phyloP scores from a whole-genome alignment of 92 coral and sea anemone species.

The Blastomussa wellsi region DNA sequence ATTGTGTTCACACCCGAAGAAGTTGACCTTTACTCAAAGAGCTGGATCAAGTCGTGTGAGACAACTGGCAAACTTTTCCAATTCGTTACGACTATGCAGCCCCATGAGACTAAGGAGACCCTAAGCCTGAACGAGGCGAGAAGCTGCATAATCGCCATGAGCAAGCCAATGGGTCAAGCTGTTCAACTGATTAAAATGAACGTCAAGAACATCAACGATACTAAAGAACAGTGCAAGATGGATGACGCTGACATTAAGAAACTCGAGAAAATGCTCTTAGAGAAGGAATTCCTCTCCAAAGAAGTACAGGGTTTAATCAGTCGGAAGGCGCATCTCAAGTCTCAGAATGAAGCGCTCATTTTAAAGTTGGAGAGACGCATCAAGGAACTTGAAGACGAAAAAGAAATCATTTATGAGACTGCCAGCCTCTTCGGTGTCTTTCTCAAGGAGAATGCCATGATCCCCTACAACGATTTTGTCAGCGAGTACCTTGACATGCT shows the following conservation, averaged over 20 bases:
- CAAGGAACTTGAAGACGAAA: conserved; percentile 16
- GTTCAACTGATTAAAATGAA: conserved; percentile 17
- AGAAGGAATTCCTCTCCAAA: conserved; percentile 27
- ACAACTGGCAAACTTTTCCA: conserved; percentile 22
- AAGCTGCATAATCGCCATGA: conserved; percentile 27
- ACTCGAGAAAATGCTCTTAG: background rate
- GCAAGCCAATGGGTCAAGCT: conserved; percentile 36
- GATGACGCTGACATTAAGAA: background rate
- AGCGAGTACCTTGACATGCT: conserved; percentile 35
- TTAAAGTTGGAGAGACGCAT: background rate
- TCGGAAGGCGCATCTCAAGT: background rate
- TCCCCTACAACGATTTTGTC: conserved; percentile 28
- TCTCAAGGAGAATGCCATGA: conserved; percentile 33
- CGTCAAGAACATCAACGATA: background rate
- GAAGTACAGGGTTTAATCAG: background rate
- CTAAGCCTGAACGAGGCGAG: conserved; percentile 37
- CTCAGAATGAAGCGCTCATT: conserved; percentile 2
- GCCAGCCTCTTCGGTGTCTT: conserved; percentile 23
- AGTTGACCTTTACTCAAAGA: conserved; percentile 5
- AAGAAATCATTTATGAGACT: conserved; percentile 7
- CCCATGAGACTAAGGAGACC: conserved; percentile 35
- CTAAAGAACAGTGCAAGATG: conserved; percentile 2
- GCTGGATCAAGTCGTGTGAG: conserved; percentile 28
- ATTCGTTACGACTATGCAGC: conserved; percentile 9
- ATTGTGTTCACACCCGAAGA: conserved; percentile 20